These are phyloP conservation scores for Campylomormyrus numenius DNA, from an alignment of 2,113 vertebrate genomes.

Conservation along the genomic window DNA sequence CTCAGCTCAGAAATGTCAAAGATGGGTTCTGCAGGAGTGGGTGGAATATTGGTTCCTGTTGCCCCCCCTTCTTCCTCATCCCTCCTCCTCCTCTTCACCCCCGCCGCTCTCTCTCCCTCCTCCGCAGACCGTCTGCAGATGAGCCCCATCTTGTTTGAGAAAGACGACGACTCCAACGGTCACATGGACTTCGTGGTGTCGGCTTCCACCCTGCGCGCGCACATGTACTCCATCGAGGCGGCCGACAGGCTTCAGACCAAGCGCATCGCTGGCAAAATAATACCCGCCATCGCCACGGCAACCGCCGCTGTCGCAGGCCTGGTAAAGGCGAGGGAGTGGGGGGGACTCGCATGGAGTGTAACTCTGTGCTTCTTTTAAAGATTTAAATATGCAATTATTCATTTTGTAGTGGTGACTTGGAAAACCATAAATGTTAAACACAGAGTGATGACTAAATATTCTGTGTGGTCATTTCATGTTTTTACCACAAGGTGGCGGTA, in stretches of 20 bases:
- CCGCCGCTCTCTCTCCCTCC: background rate
- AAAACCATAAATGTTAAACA: background rate
- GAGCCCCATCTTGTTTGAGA: slow-evolving; percentile 81
- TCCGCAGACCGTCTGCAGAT: slow-evolving; percentile 70
- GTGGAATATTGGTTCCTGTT: background rate
- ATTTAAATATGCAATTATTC: background rate
- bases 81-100: background rate
- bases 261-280: slow-evolving; percentile 95
- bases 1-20: background rate
- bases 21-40: background rate
- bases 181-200: slow-evolving; percentile 89
- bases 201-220: slow-evolving; percentile 83
- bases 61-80: background rate
- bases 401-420: background rate
- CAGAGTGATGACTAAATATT: background rate
- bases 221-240: slow-evolving; percentile 87
- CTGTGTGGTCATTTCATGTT: background rate
- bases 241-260: slow-evolving; percentile 93
- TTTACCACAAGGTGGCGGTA: slow-evolving; percentile 72
- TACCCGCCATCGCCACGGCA: slow-evolving; percentile 96
- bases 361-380: background rate
- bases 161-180: slow-evolving; percentile 86
- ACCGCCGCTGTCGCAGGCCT: slow-evolving; percentile 92
- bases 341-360: background rate
- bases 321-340: slow-evolving; percentile 57